phyloP scores from a whole-genome alignment of 2,888 invertebrate species.

The Drosophila rubida region DNA sequence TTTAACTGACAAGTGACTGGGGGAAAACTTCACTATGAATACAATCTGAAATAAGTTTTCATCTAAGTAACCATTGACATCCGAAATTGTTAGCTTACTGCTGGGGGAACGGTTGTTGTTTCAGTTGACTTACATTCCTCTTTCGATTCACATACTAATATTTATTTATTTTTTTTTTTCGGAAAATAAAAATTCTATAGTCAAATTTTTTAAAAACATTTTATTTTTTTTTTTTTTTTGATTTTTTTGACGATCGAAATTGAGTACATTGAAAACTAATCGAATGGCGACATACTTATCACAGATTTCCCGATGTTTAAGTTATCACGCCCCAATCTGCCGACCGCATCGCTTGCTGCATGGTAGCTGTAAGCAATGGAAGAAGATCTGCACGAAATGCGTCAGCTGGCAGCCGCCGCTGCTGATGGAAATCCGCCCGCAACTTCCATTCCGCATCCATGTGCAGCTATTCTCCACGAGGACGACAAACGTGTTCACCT shows the following conservation, averaged over 20 bases:
- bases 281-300: constrained; percentile 49
- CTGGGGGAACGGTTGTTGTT: accelerated
- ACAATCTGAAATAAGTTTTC: not conserved
- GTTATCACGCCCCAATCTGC: constrained; percentile 60
- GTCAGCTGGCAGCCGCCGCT: constrained; percentile 17
- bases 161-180: constrained; percentile 7
- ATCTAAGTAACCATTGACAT: not conserved
- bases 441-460: constrained; percentile 30
- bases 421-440: constrained; percentile 11
- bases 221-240: not conserved
- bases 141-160: constrained; percentile 5
- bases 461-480: constrained; percentile 56
- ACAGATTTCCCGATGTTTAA: constrained; percentile 69
- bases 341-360: constrained; percentile 51
- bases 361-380: constrained; percentile 46
- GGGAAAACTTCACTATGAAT: no score
- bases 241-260: constrained; percentile 8
- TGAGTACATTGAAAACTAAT: constrained; percentile 1
- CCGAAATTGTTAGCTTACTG: not conserved
- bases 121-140: constrained; percentile 3
- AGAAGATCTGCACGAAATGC: constrained; percentile 33
- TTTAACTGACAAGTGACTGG: no score
- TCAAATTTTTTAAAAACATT: not conserved
- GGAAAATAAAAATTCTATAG: constrained; percentile 11
- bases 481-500: constrained; percentile 41